Evolutionary conservation across 1,140 invertebrate species (phyloP).

Genomic region (Lepidurus packardi): DNA sequence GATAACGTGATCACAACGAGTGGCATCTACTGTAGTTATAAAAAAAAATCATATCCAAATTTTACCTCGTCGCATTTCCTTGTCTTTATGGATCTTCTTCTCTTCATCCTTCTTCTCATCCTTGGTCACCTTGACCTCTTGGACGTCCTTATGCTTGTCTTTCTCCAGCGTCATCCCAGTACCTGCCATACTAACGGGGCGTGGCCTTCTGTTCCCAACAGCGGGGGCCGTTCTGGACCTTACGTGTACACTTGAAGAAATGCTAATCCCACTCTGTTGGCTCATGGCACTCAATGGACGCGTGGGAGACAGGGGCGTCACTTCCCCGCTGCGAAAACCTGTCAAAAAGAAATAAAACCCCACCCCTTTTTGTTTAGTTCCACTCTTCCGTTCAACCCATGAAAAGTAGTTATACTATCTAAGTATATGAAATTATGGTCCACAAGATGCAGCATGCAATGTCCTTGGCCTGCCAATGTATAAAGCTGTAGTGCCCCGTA

Average conservation of each 20-base stretch:
- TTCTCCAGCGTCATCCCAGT: slow-evolving; percentile 60
- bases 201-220: slow-evolving; percentile 51
- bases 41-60: not conserved
- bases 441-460: slow-evolving; percentile 29
- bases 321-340: slow-evolving; percentile 62
- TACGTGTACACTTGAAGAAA: slow-evolving; percentile 49
- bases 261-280: slow-evolving; percentile 57
- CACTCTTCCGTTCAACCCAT: too few relatives aligned
- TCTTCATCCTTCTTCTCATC: slow-evolving; percentile 20
- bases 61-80: not conserved
- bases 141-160: slow-evolving; percentile 32
- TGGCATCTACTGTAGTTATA: not conserved
- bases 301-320: slow-evolving; percentile 61
- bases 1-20: too few relatives aligned
- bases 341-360: slow-evolving; percentile 35
- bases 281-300: slow-evolving; percentile 74
- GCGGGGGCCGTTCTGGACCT: slow-evolving; percentile 47
- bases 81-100: not conserved
- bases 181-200: slow-evolving; percentile 77
- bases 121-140: slow-evolving; percentile 30
- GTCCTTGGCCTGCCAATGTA: slow-evolving; percentile 24
- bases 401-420: too few relatives aligned
- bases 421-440: not conserved
- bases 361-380: not conserved
- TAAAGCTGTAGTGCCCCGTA: not conserved